Evolutionary conservation across 2,888 invertebrate species (phyloP).

Genomic region (Watsonalla binaria): DNA sequence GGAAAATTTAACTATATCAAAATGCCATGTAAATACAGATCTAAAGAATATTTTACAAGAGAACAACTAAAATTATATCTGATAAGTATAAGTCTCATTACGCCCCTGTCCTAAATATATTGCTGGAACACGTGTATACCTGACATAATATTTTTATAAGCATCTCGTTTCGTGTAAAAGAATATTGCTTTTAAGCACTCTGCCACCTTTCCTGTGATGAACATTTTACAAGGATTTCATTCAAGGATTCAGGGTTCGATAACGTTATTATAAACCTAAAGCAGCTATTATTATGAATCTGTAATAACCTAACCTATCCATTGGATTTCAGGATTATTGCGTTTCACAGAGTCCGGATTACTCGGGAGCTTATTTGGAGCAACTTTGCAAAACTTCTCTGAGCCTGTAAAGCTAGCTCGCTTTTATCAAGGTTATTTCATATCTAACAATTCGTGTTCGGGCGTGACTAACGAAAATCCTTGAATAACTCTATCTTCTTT

Average conservation of each 20-base stretch:
- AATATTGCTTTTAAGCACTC: slow-evolving; percentile 21
- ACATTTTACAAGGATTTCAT: slow-evolving; percentile 11
- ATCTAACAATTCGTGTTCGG: background rate
- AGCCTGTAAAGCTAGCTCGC: slow-evolving; percentile 1
- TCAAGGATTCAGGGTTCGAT: background rate
- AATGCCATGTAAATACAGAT: background rate
- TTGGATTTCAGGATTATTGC: slow-evolving; percentile 11
- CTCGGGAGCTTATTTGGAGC: slow-evolving; percentile 8
- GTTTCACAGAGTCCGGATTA: slow-evolving; percentile 7
- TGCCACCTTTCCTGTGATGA: slow-evolving; percentile 29
- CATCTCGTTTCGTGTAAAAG: slow-evolving; percentile 16
- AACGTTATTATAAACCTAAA: background rate
- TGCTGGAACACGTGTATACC: slow-evolving; percentile 17
- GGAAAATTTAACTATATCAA: too few species aligned
- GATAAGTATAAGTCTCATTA: background rate
- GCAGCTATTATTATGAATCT: slow-evolving; percentile 1
- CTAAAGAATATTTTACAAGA: background rate
- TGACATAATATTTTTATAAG: slow-evolving; percentile 21
- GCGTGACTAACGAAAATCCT: background rate
- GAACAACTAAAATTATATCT: background rate
- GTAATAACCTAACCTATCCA: background rate
- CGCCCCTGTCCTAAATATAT: slow-evolving; percentile 1
- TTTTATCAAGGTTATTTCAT: slow-evolving; percentile 2
- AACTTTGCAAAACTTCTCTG: slow-evolving; percentile 2
- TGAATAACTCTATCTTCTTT: too few species aligned